A percentile compares a stretch with the other conserved stretches of the same genome.
These are phyloP conservation scores for Aurelia sp. DNA, from an alignment of 30 jellyfish, hydroid and myxozoan species.

Conservation along the genomic window DNA sequence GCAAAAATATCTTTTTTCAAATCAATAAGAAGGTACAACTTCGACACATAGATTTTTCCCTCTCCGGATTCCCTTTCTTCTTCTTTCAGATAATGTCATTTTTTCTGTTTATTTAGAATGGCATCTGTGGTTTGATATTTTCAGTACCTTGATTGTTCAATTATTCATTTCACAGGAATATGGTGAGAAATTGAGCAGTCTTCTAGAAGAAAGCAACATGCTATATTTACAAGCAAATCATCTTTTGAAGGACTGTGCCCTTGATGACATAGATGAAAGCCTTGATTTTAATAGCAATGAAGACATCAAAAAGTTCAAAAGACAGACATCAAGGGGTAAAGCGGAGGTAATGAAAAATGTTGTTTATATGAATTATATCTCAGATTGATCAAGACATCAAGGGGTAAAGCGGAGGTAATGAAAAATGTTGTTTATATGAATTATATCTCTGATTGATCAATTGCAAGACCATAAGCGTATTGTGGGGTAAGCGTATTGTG, in stretches of 20 bases:
- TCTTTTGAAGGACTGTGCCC: constrained; percentile 68
- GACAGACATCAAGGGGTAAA: constrained; percentile 74
- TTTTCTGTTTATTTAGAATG: too few relatives aligned
- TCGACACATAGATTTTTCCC: too few relatives aligned
- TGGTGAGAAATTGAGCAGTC: constrained; percentile 75
- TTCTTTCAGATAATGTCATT: too few relatives aligned
- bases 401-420: constrained; percentile 69
- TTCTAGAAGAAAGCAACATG: constrained; percentile 77
- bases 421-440: not conserved
- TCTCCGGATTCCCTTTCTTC: too few relatives aligned
- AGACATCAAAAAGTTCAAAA: constrained; percentile 42
- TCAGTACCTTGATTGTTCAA: too few relatives aligned
- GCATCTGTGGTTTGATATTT: too few relatives aligned
- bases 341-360: constrained; percentile 52
- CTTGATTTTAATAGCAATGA: constrained; percentile 72
- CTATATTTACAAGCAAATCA: constrained; percentile 72
- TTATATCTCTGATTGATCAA: too few relatives aligned
- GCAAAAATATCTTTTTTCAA: too few relatives aligned
- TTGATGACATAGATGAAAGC: constrained; percentile 64
- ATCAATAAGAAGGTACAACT: too few relatives aligned
- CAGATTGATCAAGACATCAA: constrained; percentile 47
- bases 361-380: not conserved
- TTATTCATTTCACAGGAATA: constrained; percentile 31
- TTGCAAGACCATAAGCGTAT: too few relatives aligned
- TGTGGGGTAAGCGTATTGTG: too few relatives aligned